Conservation (phyloP, 2,888 invertebrate genomes). For the Rhagophthalmus giganteus region DNA sequence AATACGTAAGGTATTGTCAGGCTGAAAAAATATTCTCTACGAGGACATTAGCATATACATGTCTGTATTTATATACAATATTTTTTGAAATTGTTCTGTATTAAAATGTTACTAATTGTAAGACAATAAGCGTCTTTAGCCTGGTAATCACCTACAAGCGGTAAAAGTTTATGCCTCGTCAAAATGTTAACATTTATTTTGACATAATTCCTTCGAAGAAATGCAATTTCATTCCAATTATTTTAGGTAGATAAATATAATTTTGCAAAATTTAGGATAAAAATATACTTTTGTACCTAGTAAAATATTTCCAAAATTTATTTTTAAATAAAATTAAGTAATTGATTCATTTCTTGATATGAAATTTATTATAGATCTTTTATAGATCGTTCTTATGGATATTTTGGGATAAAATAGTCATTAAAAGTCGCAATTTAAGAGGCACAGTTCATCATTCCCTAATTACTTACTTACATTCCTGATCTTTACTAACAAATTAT, state of each 20-base stretch:
- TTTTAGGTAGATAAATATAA: not conserved
- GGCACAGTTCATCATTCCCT: slow-evolving; percentile 22
- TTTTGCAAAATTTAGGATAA: not conserved
- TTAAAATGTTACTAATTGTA: slow-evolving; percentile 3
- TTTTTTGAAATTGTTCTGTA: slow-evolving; percentile 7
- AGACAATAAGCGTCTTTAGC: not conserved
- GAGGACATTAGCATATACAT: slow-evolving; percentile 11
- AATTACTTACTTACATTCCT: slow-evolving; percentile 7
- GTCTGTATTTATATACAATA: slow-evolving; percentile 19
- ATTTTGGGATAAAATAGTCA: not conserved
- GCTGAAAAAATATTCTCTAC: slow-evolving; percentile 52
- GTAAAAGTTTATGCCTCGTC: not conserved
- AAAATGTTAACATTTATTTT: not conserved
- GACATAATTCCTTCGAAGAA: not conserved
- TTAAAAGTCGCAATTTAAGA: slow-evolving; percentile 4
- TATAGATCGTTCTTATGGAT: not conserved
- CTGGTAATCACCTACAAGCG: slow-evolving; percentile 1
- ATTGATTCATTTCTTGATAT: not conserved
- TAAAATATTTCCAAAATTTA: not conserved
- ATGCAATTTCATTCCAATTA: not conserved
- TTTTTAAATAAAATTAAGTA: not conserved
- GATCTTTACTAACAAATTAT: no score
- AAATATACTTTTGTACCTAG: not conserved
- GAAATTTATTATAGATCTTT: not conserved
- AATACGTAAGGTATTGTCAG: slow-evolving; percentile 48